Conservation (phyloP, 1,140 invertebrate genomes). For the Drosophila tropicalis region DNA sequence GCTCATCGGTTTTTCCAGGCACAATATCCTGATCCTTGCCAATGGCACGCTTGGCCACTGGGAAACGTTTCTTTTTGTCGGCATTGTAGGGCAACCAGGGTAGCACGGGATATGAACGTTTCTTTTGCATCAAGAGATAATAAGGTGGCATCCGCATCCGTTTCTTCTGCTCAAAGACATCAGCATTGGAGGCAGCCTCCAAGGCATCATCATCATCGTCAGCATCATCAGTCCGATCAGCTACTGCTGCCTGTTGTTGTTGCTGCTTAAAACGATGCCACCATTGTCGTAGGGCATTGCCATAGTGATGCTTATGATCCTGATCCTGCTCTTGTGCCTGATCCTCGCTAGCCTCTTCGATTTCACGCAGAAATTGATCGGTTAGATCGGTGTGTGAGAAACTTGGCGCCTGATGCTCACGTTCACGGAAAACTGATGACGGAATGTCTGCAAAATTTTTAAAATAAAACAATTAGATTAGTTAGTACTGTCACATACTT, state of each 20-base stretch:
- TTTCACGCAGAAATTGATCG: constrained; percentile 85
- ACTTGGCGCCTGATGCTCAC: constrained; percentile 54
- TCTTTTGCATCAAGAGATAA: constrained; percentile 84
- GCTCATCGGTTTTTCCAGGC: constrained; percentile 71
- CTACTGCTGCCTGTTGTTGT: constrained; percentile 43
- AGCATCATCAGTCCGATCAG: constrained; percentile 59
- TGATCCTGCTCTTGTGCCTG: constrained; percentile 34
- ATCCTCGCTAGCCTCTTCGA: constrained; percentile 82
- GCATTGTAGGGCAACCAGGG: constrained; percentile 80
- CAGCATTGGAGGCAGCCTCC: constrained; percentile 54
- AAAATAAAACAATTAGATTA: no score
- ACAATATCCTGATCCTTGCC: constrained; percentile 54
- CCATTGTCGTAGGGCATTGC: constrained; percentile 84
- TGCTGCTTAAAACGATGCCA: constrained; percentile 84
- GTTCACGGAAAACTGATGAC: constrained; percentile 72
- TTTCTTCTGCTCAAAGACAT: constrained; percentile 83
- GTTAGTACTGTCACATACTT: no score
- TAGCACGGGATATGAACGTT: constrained; percentile 79
- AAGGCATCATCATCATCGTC: constrained; percentile 36
- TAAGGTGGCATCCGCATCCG: constrained; percentile 85
- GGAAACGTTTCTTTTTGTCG: constrained; percentile 85
- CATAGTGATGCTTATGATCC: constrained; percentile 84
- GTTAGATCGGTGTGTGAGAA: constrained; percentile 84
- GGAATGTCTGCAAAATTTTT: constrained; percentile 28
- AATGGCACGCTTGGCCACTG: constrained; percentile 86